These are phyloP conservation scores for Brachionus asplanchnoidis DNA, from an alignment of 1,140 invertebrate genomes.

Conservation along the genomic window DNA sequence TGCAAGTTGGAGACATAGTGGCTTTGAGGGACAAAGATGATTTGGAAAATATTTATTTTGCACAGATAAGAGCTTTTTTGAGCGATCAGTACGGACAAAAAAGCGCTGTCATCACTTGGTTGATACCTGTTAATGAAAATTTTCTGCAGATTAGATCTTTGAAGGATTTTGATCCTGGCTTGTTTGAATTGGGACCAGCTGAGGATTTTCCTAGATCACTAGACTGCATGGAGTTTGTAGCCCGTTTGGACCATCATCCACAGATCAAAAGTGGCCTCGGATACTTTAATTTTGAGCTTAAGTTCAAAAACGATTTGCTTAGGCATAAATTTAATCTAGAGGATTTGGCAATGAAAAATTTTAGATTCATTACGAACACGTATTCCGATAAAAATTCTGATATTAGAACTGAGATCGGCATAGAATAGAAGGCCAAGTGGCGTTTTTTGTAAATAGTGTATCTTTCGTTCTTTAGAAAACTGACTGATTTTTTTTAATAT, in stretches of 20 bases:
- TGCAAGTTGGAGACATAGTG: slow-evolving; percentile 83
- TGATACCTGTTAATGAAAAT: slow-evolving; percentile 75
- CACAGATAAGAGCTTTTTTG: slow-evolving; percentile 78
- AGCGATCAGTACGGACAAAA: slow-evolving; percentile 89
- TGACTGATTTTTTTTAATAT: neutral
- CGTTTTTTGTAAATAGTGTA: neutral
- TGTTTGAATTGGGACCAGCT: slow-evolving; percentile 65
- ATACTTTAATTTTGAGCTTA: neutral
- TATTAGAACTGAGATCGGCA: neutral
- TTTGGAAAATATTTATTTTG: slow-evolving; percentile 68
- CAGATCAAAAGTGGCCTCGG: neutral
- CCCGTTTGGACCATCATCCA: neutral
- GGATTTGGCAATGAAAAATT: slow-evolving; percentile 7
- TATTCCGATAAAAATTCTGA: slow-evolving; percentile 5
- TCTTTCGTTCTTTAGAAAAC: neutral
- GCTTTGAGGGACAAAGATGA: slow-evolving; percentile 72
- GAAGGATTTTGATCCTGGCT: slow-evolving; percentile 12
- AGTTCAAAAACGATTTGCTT: slow-evolving; percentile 16
- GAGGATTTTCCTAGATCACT: slow-evolving; percentile 76
- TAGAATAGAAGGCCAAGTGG: neutral
- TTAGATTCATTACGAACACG: neutral
- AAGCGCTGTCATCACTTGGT: slow-evolving; percentile 85
- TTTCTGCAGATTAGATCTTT: slow-evolving; percentile 58
- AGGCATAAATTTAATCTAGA: slow-evolving; percentile 28
- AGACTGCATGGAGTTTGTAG: slow-evolving; percentile 73